Evolutionary conservation across 2,113 vertebrate genomes (phyloP), one percentile per base, ranked within the genome.

Genomic region (Tamias sibiricus): DNA sequence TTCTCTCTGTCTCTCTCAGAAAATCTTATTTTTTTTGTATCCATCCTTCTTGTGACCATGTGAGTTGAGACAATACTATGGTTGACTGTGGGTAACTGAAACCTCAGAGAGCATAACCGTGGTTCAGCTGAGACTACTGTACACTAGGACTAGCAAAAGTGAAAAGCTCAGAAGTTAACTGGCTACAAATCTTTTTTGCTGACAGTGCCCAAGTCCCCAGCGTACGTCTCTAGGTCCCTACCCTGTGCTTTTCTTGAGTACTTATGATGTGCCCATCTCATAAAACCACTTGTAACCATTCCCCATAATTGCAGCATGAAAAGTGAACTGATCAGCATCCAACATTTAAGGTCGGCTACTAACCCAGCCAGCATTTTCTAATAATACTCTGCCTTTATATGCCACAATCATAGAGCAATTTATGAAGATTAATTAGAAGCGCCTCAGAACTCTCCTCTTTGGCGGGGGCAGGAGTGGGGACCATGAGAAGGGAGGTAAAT

Each of bases 261-360:
- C 32, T 54, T 62, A 24, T 0, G 32, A 62, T 54, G 40, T 20
- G 4, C 20, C 91, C 76, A 52, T 42, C 44, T 13, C 79, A 97
- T 98, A 98, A 98, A 98, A 97, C 95, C 97, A 90, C 88, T 97
- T 96, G 96, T 97, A 97, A 97, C 97, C 90, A n/a, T 98, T 98
- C 96, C 97, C 97, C 97, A 87, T 98, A 98, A 98, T 92, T 95
- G 95, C 96, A 30, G 52, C 40, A 12, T 74, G 81, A 95, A 91
- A 92, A 93, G 57, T 59, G 75, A 95, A 87, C 91, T 22, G 74
- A 81, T 82, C 72, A 77, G 88, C 85, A 62, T n/a, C 91, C 3
- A 92, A 97, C 86, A 98, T 98, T 98, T 98, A 98, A 96, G 91
- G 93, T 96, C 1, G 0, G 96, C 97, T 88, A 98, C 97, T 98